Conservation (phyloP, 2,888 invertebrate species). For the Zele albiditarsus region DNA sequence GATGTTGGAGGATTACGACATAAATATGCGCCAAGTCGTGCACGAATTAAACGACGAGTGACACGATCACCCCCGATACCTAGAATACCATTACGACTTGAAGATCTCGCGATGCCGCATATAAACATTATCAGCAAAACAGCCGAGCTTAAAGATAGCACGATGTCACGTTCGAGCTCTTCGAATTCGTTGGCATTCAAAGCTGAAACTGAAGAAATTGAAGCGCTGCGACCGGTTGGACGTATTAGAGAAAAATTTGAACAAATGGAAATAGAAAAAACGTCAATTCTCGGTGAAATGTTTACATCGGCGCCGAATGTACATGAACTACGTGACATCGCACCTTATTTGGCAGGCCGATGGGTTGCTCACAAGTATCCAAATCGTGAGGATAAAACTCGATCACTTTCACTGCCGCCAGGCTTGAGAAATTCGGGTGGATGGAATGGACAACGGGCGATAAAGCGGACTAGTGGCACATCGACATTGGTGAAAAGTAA, state of each 20-base stretch:
- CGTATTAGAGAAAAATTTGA: slow-evolving; percentile 84
- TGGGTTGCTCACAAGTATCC: slow-evolving; percentile 90
- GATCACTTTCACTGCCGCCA: slow-evolving; percentile 76
- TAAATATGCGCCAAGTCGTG: slow-evolving; percentile 77
- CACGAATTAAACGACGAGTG: slow-evolving; percentile 74
- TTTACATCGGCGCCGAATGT: slow-evolving; percentile 88
- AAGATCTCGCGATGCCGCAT: slow-evolving; percentile 88
- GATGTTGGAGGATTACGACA: slow-evolving; percentile 78
- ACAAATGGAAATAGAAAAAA: slow-evolving; percentile 66
- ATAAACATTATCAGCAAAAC: slow-evolving; percentile 93
- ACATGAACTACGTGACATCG: slow-evolving; percentile 83
- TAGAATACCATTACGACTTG: slow-evolving; percentile 77
- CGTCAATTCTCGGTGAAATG: slow-evolving; percentile 83
- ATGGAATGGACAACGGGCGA: slow-evolving; percentile 35
- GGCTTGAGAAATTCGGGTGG: slow-evolving; percentile 54
- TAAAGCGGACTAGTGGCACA: slow-evolving; percentile 24
- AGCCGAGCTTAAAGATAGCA: slow-evolving; percentile 76
- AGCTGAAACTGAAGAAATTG: slow-evolving; percentile 65
- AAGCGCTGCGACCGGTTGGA: slow-evolving; percentile 78
- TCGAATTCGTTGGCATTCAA: slow-evolving; percentile 61
- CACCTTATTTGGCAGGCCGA: slow-evolving; percentile 84
- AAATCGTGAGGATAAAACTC: slow-evolving; percentile 80
- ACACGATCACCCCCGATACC: slow-evolving; percentile 78
- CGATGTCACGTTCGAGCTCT: slow-evolving; percentile 42
- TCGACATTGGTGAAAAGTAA: slow-evolving; percentile 45